Evolutionary conservation across 2,888 invertebrate genomes (phyloP), one percentile per base, ranked within the genome.

Genomic region (Heliconius aoede): DNA sequence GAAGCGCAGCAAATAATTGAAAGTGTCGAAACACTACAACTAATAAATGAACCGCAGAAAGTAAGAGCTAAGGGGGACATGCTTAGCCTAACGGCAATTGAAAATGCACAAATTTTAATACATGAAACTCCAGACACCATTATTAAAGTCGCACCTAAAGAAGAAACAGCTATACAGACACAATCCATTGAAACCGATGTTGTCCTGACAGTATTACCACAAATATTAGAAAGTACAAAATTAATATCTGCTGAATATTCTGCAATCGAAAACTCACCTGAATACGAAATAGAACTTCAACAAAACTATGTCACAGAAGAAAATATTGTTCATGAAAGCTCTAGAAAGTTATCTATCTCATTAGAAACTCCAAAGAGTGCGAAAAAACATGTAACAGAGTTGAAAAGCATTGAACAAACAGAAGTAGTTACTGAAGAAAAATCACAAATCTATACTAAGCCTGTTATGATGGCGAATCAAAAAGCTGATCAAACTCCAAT

Each of bases 231-330:
- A 82, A 87, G 80, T 78, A 80, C 86, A 55, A 79, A 80, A n/a
- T 79, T 82, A 55, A 80, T 89, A 21, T 68, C 77, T 65, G 76
- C 81, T 3, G 80, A 80, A 55, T 86, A 82, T 75, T 80, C 81
- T 79, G 82, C 84, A 5, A 82, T 71, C 78, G 76, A 84, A 82
- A 86, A 78, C 74, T 77, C 81, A 73, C 84, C 83, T 9, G 78
- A 81, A 62, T 84, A 79, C n/a, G 85, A 87, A 58, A 78, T 90
- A 36, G 88, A 91, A 80, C 80, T 87, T 26, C 83, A 87, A 74
- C 91, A 86, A 85, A 89, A 86, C 73, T 90, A 89, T 73, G 82
- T 84, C 26, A 91, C 88, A 62, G 80, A 85, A 51, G 91, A 91
- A 87, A 85, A 85, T 72, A 77, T 84, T 24, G 40, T 79, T 51